These are phyloP conservation scores for Sylvia borin DNA, from an alignment of 2,797 vertebrate species.

Conservation along the genomic window DNA sequence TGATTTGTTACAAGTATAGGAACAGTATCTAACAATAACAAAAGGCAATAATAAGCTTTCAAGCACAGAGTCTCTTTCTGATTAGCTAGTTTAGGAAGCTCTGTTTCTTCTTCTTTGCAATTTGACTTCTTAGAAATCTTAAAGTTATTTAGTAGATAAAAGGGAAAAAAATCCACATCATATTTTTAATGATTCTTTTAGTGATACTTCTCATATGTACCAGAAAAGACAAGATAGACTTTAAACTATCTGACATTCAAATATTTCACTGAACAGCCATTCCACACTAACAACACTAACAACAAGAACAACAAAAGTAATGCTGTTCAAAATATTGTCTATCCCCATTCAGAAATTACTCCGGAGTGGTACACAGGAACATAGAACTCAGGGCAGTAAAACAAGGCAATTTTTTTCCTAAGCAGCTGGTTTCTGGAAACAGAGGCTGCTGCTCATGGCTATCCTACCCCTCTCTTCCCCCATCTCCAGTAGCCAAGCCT, in stretches of 20 bases:
- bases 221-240: background rate
- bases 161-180: background rate
- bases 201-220: background rate
- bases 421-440: background rate
- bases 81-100: background rate
- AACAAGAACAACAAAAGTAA: background rate
- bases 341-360: background rate
- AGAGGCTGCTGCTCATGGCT: background rate
- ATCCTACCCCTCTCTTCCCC: fast-evolving
- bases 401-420: background rate
- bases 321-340: background rate
- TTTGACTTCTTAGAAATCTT: background rate
- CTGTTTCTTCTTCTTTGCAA: background rate
- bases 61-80: background rate
- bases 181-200: background rate
- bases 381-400: background rate
- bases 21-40: background rate
- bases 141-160: background rate
- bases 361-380: background rate
- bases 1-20: background rate
- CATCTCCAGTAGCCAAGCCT: background rate
- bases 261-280: background rate
- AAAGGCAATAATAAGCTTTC: background rate
- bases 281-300: background rate
- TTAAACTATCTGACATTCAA: background rate